phyloP scores from a whole-genome alignment of 2,888 invertebrate genomes.

The Priocnemis perturbator region DNA sequence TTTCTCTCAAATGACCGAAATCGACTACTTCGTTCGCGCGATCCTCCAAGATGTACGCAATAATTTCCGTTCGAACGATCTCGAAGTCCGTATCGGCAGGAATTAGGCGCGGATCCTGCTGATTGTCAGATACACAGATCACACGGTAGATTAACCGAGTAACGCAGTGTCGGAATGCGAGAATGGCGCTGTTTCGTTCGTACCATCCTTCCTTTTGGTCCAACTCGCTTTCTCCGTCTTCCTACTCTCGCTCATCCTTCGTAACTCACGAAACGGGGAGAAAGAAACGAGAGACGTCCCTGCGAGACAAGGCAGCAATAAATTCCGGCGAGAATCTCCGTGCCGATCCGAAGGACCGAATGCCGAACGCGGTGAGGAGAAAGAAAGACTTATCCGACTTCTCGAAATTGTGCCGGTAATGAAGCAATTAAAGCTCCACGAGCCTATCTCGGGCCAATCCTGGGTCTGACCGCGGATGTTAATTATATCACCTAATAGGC shows the following conservation, averaged over 20 bases:
- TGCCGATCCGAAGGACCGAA: too few relatives aligned
- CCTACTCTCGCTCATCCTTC: slow-evolving; percentile 1
- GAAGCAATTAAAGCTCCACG: slow-evolving; percentile 27
- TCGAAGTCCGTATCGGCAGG: too few relatives aligned
- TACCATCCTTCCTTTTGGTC: background rate
- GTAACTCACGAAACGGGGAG: background rate
- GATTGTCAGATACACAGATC: too few relatives aligned
- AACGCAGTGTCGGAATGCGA: too few relatives aligned
- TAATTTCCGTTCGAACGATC: too few relatives aligned
- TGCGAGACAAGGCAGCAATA: slow-evolving; percentile 15
- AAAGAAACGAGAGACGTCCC: slow-evolving; percentile 4
- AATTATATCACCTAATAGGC: background rate
- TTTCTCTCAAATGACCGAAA: too few relatives aligned
- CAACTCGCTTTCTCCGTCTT: background rate
- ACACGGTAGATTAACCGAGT: too few relatives aligned
- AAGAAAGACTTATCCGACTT: slow-evolving; percentile 21
- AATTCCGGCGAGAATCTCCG: slow-evolving; percentile 14
- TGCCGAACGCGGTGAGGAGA: background rate
- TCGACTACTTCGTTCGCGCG: too few relatives aligned
- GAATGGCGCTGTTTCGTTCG: too few relatives aligned
- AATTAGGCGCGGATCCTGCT: too few relatives aligned
- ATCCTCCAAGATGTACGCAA: too few relatives aligned
- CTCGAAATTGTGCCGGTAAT: slow-evolving; percentile 25
- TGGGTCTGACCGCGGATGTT: background rate
- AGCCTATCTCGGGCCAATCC: slow-evolving; percentile 1